Base-by-base conservation (phyloP, 2,113 vertebrate genomes). In the Meleagris gallopavo region DNA sequence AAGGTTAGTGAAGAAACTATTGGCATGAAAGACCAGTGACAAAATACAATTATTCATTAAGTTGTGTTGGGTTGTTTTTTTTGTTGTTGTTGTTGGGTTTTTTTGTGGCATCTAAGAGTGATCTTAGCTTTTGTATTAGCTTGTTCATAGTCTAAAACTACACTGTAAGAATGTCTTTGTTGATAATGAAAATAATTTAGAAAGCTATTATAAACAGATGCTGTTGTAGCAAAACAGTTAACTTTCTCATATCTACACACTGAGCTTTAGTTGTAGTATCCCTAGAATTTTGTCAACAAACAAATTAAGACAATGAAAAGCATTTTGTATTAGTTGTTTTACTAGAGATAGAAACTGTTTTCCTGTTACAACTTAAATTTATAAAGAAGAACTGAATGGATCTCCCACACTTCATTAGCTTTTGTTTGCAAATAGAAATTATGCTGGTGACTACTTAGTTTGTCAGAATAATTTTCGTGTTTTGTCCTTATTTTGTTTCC, bases 141-240 rank as follows among this genome's bases (percentile, higher is more conserved):
- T 30, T 86, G 29, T 93, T 76, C 62, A 62, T 86, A 86, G 77
- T 62, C 41, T 76, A 80, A 64, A 89, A 67, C 41, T 48, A 43
- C 54, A 79, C 18, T 21, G 21, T 86, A 57, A 66, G 45, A 75
- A 61, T 66, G 25, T n/a, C 27, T 62, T 82, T 91, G 29, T 29
- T 54, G 27, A 60, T 83, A 57, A 69, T 22, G 21, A 34, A 70
- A 80, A 57, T 65, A 45, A 66, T 38, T 70, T 66, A 54, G 48
- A 57, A 82, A 77, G 30, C 21, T 14, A 22, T 65, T n/a, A 3
- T 41, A 85, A 70, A n/a, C 38, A 55, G 43, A 88, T 88, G 50
- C 78, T 46, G 0, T 90, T 76, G 73, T 74, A 94, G 61, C 67
- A 58, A 32, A 58, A 58, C 32, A 20, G 32, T n/a, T 57, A 32